Base-by-base conservation (phyloP, 2,797 vertebrate genomes). In the Chiroxiphia lanceolata region DNA sequence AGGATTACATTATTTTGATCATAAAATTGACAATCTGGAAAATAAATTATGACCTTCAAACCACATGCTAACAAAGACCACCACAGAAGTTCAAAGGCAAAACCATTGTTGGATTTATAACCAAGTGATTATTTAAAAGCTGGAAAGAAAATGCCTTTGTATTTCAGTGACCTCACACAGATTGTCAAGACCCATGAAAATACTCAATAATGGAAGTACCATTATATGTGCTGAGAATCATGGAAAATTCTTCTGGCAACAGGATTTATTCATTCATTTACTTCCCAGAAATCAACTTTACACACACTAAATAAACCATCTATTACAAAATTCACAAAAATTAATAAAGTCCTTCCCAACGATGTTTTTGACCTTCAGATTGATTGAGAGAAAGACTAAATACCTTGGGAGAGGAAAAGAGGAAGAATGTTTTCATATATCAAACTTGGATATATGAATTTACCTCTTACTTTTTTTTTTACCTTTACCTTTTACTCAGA, bases 1-100 rank as follows among this genome's bases (percentile, higher is more conserved):
- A 95, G 77, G 3, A 82, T 53, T 76, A 56, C 40, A 74, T 22
- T 82, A 56, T 91, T 94, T 95, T 93, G 80, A 56, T 91, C 26
- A 74, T 74, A 88, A 93, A 92, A 75, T 70, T 84, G 63, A 61
- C 71, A 63, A 18, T 78, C n/a, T 76, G 40, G 48, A 88, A 90
- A 94, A 82, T 45, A 75, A 61, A 71, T 75, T 65, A 33, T 59
- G 67, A 72, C 44, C 48, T 85, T 86, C 29, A 93, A 90, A 63
- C 59, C 1, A 1, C 56, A 26, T 23, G 7, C 21, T 81, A 91
- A 63, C 48, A 51, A 91, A 86, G 74, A 82, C n/a, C 10, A 38
- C 51, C 34, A 60, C 26, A 23, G 51, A 91, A 79, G 14, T 86
- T 91, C 56, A 93, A 88, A 92, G 59, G 40, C 57, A 72, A 44